Base-by-base conservation (phyloP, 2,113 vertebrate genomes). In the Cebus imitator region DNA sequence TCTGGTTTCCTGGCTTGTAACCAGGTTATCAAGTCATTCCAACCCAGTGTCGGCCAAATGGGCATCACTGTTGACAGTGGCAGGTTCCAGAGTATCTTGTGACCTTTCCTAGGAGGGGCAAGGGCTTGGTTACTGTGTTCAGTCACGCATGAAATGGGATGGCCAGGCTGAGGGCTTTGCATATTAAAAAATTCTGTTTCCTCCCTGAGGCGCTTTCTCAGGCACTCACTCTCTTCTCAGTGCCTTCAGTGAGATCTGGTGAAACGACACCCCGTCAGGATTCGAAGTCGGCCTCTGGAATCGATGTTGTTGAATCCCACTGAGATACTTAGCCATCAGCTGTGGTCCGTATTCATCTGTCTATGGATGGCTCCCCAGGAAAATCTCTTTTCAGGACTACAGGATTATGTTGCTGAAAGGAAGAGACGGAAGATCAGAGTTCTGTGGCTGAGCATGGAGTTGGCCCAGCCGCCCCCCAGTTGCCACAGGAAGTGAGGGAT, bases 41-140 rank as follows among this genome's bases (percentile, higher is more conserved):
- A 5, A 11, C 45, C 66, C 17, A 6, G 8, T 8, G 68, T 8
- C 4, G 7, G 70, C 80, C 35, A 0, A 37, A 11, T 0, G 18
- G 27, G 48, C 9, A 0, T 57, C 40, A 7, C 64, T 23, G 40
- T 30, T 23, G 57, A 37, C 17, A 37, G 35, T 32, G 32, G 20
- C 43, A 30, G 27, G 48, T 81, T 86, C 10, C 40, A 5, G 3
- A 43, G 70, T 16, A 9, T 32, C 58, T 58, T 50, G 48, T 86
- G 76, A 64, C 21, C 35, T 91, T 55, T 57, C 90, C 43, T 52
- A 30, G 43, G 43, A 55, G 8, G 45, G 13, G 20, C 32, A 48
- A 21, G 66, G 68, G 58, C 50, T 72, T 18, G n/a, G 45, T n/a
- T 45, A 75, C 75, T 48, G 6, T 55, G 78, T 66, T 64, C 43